A percentile compares a stretch with the other conserved stretches of the same genome.
Conservation (phyloP, 2,797 vertebrate genomes). For the Australoheros facetus region DNA sequence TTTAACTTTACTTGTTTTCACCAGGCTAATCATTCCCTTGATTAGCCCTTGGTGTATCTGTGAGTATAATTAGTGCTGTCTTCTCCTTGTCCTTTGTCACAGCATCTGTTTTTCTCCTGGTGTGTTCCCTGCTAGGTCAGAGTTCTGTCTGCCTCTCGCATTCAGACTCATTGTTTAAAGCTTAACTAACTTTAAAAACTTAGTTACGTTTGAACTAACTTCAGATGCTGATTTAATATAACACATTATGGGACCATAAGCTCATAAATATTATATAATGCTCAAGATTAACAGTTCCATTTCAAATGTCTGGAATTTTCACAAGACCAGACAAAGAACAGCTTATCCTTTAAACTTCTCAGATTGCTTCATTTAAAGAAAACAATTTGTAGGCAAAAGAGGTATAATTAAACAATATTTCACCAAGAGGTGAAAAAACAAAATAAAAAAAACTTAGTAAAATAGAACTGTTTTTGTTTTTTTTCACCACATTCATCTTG, state of each 20-base stretch:
- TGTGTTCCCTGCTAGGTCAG: no score
- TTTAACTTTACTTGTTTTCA: no score
- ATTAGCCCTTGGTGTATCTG: no score
- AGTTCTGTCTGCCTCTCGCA: no score
- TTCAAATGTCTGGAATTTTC: background rate
- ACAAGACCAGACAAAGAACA: background rate
- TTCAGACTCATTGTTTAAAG: no score
- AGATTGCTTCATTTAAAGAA: background rate
- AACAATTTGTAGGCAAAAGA: background rate
- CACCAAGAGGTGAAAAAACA: background rate
- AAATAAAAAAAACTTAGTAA: background rate
- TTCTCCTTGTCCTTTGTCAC: no score
- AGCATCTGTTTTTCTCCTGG: no score
- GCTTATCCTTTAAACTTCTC: background rate
- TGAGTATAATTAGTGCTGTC: no score
- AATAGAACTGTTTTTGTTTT: background rate
- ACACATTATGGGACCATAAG: background rate
- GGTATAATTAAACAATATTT: background rate
- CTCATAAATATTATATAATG: background rate
- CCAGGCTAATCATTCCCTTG: no score
- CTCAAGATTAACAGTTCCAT: background rate
- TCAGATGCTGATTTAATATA: background rate
- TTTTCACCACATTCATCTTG: background rate
- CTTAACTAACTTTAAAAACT: no score
- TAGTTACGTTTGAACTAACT: background rate